Evolutionary conservation across 2,888 invertebrate species (phyloP), one percentile per base, ranked within the genome.

Genomic region (Phymatocera aterrima): DNA sequence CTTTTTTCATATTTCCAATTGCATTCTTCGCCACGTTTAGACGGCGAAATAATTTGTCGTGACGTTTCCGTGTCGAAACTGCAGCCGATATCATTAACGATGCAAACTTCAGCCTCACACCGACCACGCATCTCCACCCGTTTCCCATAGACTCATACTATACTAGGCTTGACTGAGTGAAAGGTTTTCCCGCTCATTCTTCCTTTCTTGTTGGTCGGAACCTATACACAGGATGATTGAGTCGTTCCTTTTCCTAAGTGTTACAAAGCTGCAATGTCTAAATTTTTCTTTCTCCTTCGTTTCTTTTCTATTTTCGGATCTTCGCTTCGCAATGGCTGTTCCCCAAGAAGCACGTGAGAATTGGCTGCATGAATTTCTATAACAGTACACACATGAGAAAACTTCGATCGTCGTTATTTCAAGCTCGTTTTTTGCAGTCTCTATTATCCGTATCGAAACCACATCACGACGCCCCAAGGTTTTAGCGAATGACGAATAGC

Each of bases 181-280:
- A 75, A 43, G 75, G 54, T 75, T 75, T 75, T 57, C 31, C 75
- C 34, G 24, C 51, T 51, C 48, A 3, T 48, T 68, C 51, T 51
- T 51, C 51, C 15, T 51, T 21, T 72, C 51, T 72, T 34, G 21
- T 15, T 28, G 31, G 34, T 37, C 28, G 12, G 4, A 24, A 57
- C 40, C 24, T 46, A 72, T 40, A 40, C 43, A 31, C 5, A 72
- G 54, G 37, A 72, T n/a, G 40, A 40, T 75, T 37, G 57, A 75
- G 24, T 40, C 57, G 40, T 57, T 40, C 57, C 57, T 37, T 57
- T 75, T 40, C 15, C 57, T 57, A 60, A 75, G 75, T 57, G 75
- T 57, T 75, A 75, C 75, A 75, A 75, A 57, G 75, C 75, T 40
- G 57, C 60, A 54, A 34, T 24, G 40, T 40, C 75, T 18, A 12